Conservation (phyloP, 2,888 invertebrate genomes). For the Peribatodes rhomboidaria region DNA sequence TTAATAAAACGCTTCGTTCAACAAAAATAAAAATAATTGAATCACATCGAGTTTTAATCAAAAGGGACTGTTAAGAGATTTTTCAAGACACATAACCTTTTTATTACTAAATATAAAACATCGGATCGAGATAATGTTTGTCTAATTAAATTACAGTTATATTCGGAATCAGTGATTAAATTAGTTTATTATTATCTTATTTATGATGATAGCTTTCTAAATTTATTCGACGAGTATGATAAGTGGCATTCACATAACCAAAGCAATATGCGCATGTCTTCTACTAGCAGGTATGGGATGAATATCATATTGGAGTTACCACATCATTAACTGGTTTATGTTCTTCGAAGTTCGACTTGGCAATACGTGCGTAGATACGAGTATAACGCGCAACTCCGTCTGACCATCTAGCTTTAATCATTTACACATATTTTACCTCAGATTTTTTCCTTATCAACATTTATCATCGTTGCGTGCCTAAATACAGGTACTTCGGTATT, state of each 20-base stretch:
- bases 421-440: constrained; percentile 12
- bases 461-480: constrained; percentile 22
- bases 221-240: constrained; percentile 66
- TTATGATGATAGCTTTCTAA: constrained; percentile 68
- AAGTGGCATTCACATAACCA: constrained; percentile 61
- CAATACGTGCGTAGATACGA: constrained; percentile 48
- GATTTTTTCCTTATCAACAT: constrained; percentile 25
- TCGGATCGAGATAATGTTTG: constrained; percentile 47
- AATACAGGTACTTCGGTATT: constrained; percentile 14
- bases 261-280: constrained; percentile 60
- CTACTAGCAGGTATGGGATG: constrained; percentile 53
- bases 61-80: constrained; percentile 37
- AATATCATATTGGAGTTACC: constrained; percentile 68
- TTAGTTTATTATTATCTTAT: constrained; percentile 61
- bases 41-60: constrained; percentile 34
- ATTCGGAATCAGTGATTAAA: constrained; percentile 55
- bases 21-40: neutral
- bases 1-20: neutral
- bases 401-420: neutral
- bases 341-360: constrained; percentile 56
- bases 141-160: constrained; percentile 55
- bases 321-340: constrained; percentile 72
- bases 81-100: constrained; percentile 31
- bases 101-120: constrained; percentile 44
- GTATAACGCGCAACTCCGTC: constrained; percentile 18